phyloP scores from a whole-genome alignment of 2,113 vertebrate species.

The Gasterosteus nipponicus region DNA sequence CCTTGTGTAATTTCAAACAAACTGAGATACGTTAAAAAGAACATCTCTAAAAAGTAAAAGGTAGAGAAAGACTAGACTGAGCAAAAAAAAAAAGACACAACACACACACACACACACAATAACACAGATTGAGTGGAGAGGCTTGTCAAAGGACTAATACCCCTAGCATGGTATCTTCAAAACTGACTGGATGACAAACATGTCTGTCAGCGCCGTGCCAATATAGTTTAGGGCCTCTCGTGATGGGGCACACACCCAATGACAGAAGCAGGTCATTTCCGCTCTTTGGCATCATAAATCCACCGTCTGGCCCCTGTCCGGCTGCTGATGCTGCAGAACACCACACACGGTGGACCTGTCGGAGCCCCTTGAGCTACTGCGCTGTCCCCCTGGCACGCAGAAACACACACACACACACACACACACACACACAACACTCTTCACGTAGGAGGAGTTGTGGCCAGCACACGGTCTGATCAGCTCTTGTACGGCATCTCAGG shows the following conservation, averaged over 20 bases:
- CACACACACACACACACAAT: constrained; percentile 17
- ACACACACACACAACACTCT: constrained; percentile 28
- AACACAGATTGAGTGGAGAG: constrained; percentile 58
- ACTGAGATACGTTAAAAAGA: constrained; percentile 4
- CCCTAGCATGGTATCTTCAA: constrained; percentile 81
- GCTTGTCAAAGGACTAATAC: constrained; percentile 82
- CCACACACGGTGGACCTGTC: constrained; percentile 78
- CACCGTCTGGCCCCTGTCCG: constrained; percentile 83
- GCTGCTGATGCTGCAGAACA: constrained; percentile 85
- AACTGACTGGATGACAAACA: constrained; percentile 86
- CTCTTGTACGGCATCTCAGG: constrained; percentile 30
- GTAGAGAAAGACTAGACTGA: constrained; percentile 3
- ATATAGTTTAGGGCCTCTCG: constrained; percentile 85
- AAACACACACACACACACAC: constrained; percentile 38
- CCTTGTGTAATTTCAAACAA: constrained; percentile 7
- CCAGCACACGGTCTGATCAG: constrained; percentile 32
- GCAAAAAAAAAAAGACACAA: constrained; percentile 11
- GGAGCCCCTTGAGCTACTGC: constrained; percentile 76
- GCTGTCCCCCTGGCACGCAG: constrained; percentile 47
- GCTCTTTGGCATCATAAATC: constrained; percentile 82
- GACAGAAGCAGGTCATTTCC: constrained; percentile 87
- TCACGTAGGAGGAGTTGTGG: constrained; percentile 20
- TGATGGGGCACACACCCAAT: constrained; percentile 85
- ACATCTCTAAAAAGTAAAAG: constrained; percentile 11
- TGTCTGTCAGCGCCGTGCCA: constrained; percentile 85